Evolutionary conservation across 2,113 vertebrate genomes (phyloP), one percentile per base, ranked within the genome.

Genomic region (Notiomystis cincta): DNA sequence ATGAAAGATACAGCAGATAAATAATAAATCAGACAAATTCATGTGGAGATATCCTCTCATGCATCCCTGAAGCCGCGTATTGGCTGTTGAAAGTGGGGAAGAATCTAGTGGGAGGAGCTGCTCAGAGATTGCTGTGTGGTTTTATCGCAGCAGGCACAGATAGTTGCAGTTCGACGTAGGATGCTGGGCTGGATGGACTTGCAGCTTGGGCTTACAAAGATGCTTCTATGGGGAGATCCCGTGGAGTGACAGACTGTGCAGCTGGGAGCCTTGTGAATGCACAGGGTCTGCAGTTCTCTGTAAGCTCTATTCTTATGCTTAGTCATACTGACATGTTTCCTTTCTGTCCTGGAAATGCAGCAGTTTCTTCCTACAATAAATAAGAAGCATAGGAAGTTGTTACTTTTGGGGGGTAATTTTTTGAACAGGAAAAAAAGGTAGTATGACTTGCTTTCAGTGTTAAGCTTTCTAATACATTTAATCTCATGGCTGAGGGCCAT

Each of bases 11-110:
- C 4, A 73, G 17, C 7, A 78, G 56, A 38, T 66, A 7, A 66
- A 81, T 87, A 71, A 38, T 33, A 15, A n/a, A 4, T 33, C 35
- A 30, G 23, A 35, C 6, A 65, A 57, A 61, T 69, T 57, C 1
- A 6, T 24, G 12, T 1, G 2, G 37, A 12, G 10, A 8, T 20
- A 28, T 53, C 11, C 7, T 81, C n/a, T 12, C 2, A 6, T 54
- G 85, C 53, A 4, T 47, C 3, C 6, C 14, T 69, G 44, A 54
- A 76, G 23, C 27, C 15, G 13, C 0, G 2, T 7, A 3, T 75
- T 66, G 77, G 53, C n/a, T 67, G 44, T 23, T 47, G 40, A 69
- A 84, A 1, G 1, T 48, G 15, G 18, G 20, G n/a, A 53, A 71
- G 51, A 64, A 50, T 38, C 14, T 33, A 48, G 21, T 20, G 25